A percentile compares a stretch with the other conserved stretches of the same genome.
Evolutionary conservation across 2,113 vertebrate genomes (phyloP).

Genomic region (Channa argus): DNA sequence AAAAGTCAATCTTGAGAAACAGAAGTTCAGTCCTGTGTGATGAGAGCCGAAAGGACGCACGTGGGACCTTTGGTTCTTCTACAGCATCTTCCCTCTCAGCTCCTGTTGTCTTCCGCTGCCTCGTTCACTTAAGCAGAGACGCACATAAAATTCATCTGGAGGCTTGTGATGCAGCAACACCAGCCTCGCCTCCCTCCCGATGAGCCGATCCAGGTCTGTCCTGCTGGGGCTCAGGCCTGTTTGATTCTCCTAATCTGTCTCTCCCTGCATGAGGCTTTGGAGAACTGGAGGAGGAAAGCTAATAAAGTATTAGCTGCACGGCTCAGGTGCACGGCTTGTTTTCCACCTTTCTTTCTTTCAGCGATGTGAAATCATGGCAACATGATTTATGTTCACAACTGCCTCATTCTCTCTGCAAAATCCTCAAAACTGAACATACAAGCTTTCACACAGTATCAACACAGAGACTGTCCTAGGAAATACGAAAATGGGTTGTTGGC

Average conservation of each 20-base stretch:
- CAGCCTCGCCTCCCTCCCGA: not conserved
- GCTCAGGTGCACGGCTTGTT: slow-evolving; percentile 5
- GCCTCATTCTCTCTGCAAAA: too few species aligned
- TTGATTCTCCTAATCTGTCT: slow-evolving; percentile 53
- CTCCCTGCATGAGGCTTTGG: slow-evolving; percentile 23
- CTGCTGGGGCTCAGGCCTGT: slow-evolving; percentile 26
- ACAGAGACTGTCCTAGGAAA: too few species aligned
- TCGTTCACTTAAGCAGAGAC: not conserved
- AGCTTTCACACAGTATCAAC: too few species aligned
- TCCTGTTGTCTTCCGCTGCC: not conserved
- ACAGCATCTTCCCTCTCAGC: slow-evolving; percentile 30
- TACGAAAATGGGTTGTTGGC: too few species aligned
- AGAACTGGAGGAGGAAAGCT: slow-evolving; percentile 7
- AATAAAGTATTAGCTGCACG: slow-evolving; percentile 15
- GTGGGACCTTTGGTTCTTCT: not conserved
- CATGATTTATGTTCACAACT: too few species aligned
- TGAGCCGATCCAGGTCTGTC: not conserved
- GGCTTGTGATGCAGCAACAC: slow-evolving; percentile 1
- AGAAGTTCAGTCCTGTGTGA: too few species aligned
- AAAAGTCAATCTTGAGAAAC: too few species aligned
- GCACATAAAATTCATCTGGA: slow-evolving; percentile 36
- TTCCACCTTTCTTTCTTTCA: not conserved
- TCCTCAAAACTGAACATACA: too few species aligned
- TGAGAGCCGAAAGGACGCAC: too few species aligned
- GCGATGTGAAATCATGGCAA: too few species aligned